Percentiles rank a stretch among this genome's conserved stretches.
These are phyloP conservation scores for Mimumesa dahlbomi DNA, from an alignment of 2,888 invertebrate species.

Conservation along the genomic window DNA sequence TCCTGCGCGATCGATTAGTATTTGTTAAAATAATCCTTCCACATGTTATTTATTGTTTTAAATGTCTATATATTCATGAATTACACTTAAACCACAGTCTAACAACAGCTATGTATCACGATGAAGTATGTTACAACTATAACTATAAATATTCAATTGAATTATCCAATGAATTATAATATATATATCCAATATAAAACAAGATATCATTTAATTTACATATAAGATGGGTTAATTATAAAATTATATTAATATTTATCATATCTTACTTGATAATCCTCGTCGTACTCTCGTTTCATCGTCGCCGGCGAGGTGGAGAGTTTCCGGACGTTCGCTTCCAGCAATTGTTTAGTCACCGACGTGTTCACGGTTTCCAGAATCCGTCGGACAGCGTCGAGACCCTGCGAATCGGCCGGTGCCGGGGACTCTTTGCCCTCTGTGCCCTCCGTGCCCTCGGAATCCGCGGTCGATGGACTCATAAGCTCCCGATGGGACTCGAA, in stretches of 20 bases:
- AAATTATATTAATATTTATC: no score
- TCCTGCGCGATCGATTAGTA: conserved; percentile 83
- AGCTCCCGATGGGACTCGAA: conserved; percentile 74
- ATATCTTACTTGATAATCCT: conserved; percentile 74
- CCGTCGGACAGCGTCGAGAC: conserved; percentile 85
- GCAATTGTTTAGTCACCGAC: conserved; percentile 87
- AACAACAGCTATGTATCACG: no score
- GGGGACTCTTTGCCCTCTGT: conserved; percentile 81
- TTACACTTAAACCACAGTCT: no score
- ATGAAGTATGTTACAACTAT: no score
- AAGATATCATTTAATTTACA: no score
- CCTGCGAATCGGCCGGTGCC: conserved; percentile 79
- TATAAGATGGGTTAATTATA: no score
- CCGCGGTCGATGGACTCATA: conserved; percentile 78
- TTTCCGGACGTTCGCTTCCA: conserved; percentile 87
- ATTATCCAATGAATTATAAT: no score
- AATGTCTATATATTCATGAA: no score
- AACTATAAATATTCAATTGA: no score
- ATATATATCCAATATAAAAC: no score
- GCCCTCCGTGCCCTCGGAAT: conserved; percentile 85
- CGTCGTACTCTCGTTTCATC: conserved; percentile 75
- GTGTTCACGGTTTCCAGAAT: conserved; percentile 89
- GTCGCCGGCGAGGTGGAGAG: conserved; percentile 83
- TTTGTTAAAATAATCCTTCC: no score
- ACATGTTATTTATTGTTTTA: no score